Conservation (phyloP, 2,797 vertebrate genomes). For the Botia almorhae region DNA sequence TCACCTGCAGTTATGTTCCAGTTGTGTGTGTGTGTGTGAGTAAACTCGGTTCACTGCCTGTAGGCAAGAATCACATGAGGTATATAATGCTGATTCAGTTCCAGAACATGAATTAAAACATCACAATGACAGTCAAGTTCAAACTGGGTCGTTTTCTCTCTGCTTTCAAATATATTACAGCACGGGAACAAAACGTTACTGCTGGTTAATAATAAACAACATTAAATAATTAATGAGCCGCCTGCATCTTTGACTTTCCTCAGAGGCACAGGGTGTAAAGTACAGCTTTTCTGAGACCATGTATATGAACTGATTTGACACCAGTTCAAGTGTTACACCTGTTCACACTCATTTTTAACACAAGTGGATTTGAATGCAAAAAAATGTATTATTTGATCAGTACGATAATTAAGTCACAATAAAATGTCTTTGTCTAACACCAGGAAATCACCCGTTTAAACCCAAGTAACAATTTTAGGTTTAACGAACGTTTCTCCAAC, state of each 20-base stretch:
- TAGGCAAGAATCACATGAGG: conserved; percentile 22
- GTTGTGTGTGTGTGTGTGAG: neutral
- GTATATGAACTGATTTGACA: neutral
- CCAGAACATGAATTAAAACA: conserved; percentile 19
- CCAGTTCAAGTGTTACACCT: neutral
- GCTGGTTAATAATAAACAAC: conserved; percentile 52
- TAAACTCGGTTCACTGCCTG: neutral
- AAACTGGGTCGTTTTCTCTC: neutral
- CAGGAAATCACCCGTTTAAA: too few relatives aligned
- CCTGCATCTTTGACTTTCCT: conserved; percentile 43
- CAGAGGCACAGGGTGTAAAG: conserved; percentile 28
- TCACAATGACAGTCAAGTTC: neutral
- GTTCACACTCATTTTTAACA: too few relatives aligned
- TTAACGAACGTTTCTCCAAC: too few relatives aligned
- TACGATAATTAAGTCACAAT: too few relatives aligned
- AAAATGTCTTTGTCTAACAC: too few relatives aligned
- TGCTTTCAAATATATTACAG: neutral
- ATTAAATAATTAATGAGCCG: conserved; percentile 50
- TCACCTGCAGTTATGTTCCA: neutral
- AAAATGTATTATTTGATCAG: too few relatives aligned
- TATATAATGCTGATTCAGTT: conserved; percentile 14
- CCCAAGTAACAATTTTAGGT: too few relatives aligned
- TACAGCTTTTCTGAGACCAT: neutral
- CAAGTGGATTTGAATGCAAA: neutral
- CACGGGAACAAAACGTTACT: conserved; percentile 36